Evolutionary conservation across 2,113 vertebrate species (phyloP), one percentile per base, ranked within the genome.

Genomic region (Calidris pygmaea): DNA sequence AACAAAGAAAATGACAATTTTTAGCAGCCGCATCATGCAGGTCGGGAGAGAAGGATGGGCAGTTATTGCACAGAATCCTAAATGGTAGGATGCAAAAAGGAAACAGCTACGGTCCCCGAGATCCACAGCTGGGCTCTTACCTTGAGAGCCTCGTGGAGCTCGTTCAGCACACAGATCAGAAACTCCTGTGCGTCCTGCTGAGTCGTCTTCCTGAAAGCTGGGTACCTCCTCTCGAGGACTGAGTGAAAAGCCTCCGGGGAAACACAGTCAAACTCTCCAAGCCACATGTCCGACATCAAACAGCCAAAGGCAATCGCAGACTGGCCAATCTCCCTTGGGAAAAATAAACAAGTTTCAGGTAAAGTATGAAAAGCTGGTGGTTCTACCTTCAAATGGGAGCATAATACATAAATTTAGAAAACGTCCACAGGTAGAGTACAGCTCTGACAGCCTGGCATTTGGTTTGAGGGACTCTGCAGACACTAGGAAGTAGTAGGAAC

Each of bases 121-220:
- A 45, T 26, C 11, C 39, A 16, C 48, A 56, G 35, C 43, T 68
- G 83, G 14, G 17, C 50, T 72, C 91, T 89, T 62, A 99, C 98
- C 93, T 97, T 98, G 72, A 99, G 97, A 78, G 98, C 98, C 12
- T 99, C 98, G 0, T 99, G 98, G 43, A 99, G 98, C 12, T 97
- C 97, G 3, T 98, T 98, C 66, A 99, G 96, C 74, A 98, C 98
- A 53, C 98, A 98, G 62, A 99, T 98, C 80, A 99, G 97, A 73
- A 99, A 98, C 50, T 99, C 98, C 88, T 99, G 99, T 0, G 99
- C 98, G 2, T 99, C 99, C 23, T 99, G 99, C 89, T 99, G 99
- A 12, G 87, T 97, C 67, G 85, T 96, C 92, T 96, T 98, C 94
- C 97, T 95, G 53, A 99, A 99, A 29, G 97, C 87, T 1, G 98